Evolutionary conservation across 2,113 vertebrate genomes (phyloP).

Genomic region (Regulus satrapa): DNA sequence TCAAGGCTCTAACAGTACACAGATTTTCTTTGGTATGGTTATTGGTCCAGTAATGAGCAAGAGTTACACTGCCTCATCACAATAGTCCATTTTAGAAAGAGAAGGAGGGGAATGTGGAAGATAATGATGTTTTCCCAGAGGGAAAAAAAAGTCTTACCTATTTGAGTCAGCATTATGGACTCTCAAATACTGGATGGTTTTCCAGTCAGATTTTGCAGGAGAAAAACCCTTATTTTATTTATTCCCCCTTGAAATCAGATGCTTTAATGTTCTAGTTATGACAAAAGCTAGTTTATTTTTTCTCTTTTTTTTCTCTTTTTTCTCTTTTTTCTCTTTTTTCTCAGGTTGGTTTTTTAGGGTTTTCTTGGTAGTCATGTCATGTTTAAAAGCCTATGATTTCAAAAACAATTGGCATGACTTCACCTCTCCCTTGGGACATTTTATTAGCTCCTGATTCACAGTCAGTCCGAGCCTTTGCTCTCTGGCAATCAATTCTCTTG

Average conservation of each 20-base stretch:
- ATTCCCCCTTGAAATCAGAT: not conserved
- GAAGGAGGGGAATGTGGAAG: not conserved
- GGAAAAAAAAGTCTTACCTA: not conserved
- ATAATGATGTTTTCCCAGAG: not conserved
- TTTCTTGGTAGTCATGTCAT: not conserved
- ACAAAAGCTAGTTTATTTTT: not conserved
- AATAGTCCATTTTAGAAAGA: not conserved
- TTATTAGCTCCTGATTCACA: slow-evolving; percentile 52
- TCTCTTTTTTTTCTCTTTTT: too few species aligned
- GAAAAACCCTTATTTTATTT: not conserved
- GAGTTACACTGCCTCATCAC: not conserved
- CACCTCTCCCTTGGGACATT: not conserved
- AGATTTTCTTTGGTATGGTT: not conserved
- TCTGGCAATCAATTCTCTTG: slow-evolving; percentile 44
- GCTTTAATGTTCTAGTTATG: not conserved
- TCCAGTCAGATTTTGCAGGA: not conserved
- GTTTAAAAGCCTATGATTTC: not conserved
- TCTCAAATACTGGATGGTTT: not conserved
- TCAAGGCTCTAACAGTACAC: fast-evolving
- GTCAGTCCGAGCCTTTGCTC: slow-evolving; percentile 6
- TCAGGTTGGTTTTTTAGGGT: fast-evolving
- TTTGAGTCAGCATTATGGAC: not conserved
- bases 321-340: not conserved
- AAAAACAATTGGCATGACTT: not conserved
- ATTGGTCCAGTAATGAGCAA: not conserved